Percentiles rank a stretch among this genome's conserved stretches.
These are phyloP conservation scores for Brachionus paranguensis DNA, from an alignment of 1,140 invertebrate genomes.

Conservation along the genomic window DNA sequence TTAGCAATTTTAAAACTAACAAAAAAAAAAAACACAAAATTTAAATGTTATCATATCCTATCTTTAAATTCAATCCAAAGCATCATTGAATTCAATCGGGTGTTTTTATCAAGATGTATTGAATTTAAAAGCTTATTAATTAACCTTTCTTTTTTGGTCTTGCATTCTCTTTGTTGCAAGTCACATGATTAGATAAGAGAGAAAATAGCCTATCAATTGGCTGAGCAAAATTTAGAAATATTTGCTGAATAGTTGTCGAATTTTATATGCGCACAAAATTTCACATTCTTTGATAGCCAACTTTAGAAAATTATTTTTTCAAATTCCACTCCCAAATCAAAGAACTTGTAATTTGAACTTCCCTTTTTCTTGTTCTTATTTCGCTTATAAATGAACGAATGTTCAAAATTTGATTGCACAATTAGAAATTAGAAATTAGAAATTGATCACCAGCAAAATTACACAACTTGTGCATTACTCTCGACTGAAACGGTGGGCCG, in stretches of 20 bases:
- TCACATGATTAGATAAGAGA: constrained; percentile 33
- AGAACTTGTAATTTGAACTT: constrained; percentile 29
- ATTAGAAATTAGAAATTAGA: not conserved
- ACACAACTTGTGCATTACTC: not conserved
- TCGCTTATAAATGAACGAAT: not conserved
- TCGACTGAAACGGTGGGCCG: not conserved
- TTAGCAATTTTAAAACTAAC: constrained; percentile 10
- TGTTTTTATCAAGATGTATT: constrained; percentile 29
- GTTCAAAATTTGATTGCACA: not conserved
- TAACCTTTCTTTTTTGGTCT: constrained; percentile 16
- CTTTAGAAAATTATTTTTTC: not conserved
- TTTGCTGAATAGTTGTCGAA: not conserved
- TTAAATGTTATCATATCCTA: constrained; percentile 29
- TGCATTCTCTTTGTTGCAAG: not conserved
- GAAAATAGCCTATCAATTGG: not conserved
- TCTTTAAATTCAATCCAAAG: constrained; percentile 9
- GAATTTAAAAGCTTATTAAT: constrained; percentile 32
- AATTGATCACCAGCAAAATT: not conserved
- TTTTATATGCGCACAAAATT: constrained; percentile 4
- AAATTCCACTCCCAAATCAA: constrained; percentile 1
- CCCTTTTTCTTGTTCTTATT: not conserved
- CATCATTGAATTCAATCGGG: not conserved
- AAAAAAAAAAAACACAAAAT: not conserved
- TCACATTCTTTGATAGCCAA: constrained; percentile 19
- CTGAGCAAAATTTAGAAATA: not conserved